These are phyloP conservation scores for Sebastes fasciatus DNA, from an alignment of 2,113 vertebrate species.

Conservation along the genomic window DNA sequence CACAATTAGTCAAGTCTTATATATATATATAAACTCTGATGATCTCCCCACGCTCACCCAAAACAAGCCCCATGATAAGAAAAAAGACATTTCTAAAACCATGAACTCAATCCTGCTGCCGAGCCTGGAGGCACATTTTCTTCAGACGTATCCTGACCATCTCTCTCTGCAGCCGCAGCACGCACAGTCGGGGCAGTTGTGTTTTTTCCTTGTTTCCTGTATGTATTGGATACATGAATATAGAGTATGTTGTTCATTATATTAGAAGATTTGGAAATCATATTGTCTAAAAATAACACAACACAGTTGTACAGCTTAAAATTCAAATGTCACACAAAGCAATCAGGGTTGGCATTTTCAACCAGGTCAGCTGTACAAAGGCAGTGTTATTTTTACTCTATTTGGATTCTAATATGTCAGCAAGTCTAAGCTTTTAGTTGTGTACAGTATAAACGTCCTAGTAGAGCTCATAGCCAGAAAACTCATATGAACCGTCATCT, in stretches of 20 bases:
- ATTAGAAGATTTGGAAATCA: not conserved
- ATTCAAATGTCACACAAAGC: not conserved
- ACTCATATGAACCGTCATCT: not conserved
- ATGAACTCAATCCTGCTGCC: constrained; percentile 35
- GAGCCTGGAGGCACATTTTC: constrained; percentile 40
- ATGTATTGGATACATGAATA: not conserved
- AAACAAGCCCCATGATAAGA: constrained; percentile 17
- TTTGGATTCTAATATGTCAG: constrained; percentile 5
- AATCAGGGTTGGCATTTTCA: not conserved
- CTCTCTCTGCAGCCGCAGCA: constrained; percentile 17
- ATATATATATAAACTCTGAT: not conserved
- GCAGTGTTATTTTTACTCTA: not conserved
- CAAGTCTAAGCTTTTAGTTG: constrained; percentile 10
- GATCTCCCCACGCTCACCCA: constrained; percentile 14
- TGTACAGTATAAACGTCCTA: not conserved
- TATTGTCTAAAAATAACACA: not conserved
- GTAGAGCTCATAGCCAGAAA: constrained; percentile 3
- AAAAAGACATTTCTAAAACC: constrained; percentile 43
- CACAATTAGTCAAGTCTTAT: constrained; percentile 48
- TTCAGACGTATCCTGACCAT: not conserved
- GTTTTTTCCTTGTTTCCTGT: not conserved
- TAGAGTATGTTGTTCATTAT: not conserved
- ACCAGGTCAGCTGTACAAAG: constrained; percentile 1
- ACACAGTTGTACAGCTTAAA: not conserved
- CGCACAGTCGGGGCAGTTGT: not conserved